Evolutionary conservation across 2,888 invertebrate genomes (phyloP), one percentile per base, ranked within the genome.

Genomic region (Thalpophila matura): DNA sequence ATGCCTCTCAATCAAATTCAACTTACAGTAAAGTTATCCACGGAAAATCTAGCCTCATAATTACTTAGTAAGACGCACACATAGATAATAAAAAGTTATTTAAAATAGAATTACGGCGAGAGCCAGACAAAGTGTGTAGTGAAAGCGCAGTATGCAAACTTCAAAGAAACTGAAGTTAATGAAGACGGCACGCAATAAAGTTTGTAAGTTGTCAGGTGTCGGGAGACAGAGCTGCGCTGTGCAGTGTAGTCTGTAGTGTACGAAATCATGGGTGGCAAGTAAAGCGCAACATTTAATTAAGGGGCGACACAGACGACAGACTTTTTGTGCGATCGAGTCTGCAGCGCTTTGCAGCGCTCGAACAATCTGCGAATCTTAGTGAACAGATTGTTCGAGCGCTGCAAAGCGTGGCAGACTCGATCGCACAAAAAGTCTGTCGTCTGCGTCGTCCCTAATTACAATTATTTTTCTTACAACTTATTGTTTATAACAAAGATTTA

Each of bases 171-270:
- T 84, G 58, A 69, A 84, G 84, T 86, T 89, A 89, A 90, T 90
- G 89, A 90, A 90, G 88, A 87, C 79, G 80, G 67, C 77, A 83
- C 81, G 87, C 86, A 88, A 89, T 90, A 87, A 88, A 89, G 86
- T 91, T 74, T 83, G 79, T 81, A 77, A 73, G 78, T 74, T 81
- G 82, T 76, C 86, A 88, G 87, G 89, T 89, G 87, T 80, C 72
- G 71, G 77, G 65, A 76, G 77, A 75, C 80, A 72, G 70, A 78
- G 77, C 55, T 80, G 80, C 80, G 81, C 76, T 78, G 75, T 33
- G 18, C n/a, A 26, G 26, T 29, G 47, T 29, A 56, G 55, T 47
- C 26, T 63, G 35, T 31, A 42, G 18, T 20, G 33, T 40, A 47
- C n/a, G 42, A 54, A 42, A 29, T 42, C 20, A 33, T 9, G 27